Evolutionary conservation across 2,888 invertebrate genomes (phyloP), one percentile per base, ranked within the genome.

Genomic region (Agrilus cyanescens): DNA sequence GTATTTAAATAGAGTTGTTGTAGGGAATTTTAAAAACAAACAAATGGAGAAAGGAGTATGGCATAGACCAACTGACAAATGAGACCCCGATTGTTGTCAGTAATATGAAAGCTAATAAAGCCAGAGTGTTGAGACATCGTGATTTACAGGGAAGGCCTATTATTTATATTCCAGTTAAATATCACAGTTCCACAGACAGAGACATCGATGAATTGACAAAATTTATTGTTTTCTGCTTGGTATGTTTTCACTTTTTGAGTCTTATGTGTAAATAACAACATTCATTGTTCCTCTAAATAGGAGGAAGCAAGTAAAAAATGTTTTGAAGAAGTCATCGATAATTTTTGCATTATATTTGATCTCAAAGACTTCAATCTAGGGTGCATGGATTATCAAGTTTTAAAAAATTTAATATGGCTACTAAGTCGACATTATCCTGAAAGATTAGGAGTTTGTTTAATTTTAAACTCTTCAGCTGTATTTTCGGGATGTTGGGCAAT

Each of bases 311-410:
- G 83, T 61, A 80, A 80, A 57, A 78, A 73, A 57, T 85, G 85
- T 64, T 82, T 84, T 62, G 85, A 85, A 60, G 84, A 84, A 62
- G 80, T 85, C 3, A 73, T 81, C 13, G 85, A 86, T 65, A 85
- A 83, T 57, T 62, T 85, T 13, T 85, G 85, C 59, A 84, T 86
- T 58, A 78, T 85, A 32, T 86, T 86, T 65, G 85, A 86, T 64
- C 63, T 86, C 51, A 75, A 76, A 50, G 78, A 74, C 51, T 85
- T 86, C 58, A 81, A 81, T 44, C 66, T 83, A 34, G 77, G 76
- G 34, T 83, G 82, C 57, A 85, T 86, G 84, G 85, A 86, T 59
- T 85, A 85, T 61, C 83, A 83, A 61, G 72, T 85, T 46, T 72
- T 85, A 12, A 85, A 85, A 62, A 85, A 84, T 60, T 67, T 86